A percentile compares a stretch with the other conserved stretches of the same genome.
Conservation (phyloP, 2,797 vertebrate species). For the Echeneis naucrates region DNA sequence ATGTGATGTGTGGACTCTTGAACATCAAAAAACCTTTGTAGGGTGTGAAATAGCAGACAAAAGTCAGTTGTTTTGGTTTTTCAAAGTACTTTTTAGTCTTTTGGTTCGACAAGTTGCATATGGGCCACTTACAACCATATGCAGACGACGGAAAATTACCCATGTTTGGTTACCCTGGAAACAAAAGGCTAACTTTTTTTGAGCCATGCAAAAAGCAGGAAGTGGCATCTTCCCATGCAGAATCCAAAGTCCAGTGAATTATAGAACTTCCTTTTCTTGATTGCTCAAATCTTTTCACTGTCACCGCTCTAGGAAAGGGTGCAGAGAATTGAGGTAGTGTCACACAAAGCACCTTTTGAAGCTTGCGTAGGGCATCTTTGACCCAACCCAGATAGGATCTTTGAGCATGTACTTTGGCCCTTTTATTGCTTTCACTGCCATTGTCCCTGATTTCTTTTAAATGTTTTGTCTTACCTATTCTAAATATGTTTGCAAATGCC, state of each 20-base stretch:
- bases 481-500: too few species aligned
- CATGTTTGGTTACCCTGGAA: constrained; percentile 40
- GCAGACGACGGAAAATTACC: constrained; percentile 16
- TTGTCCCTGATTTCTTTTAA: too few species aligned
- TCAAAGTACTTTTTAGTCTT: background rate
- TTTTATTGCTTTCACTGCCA: too few species aligned
- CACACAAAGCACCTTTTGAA: too few species aligned
- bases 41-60: background rate
- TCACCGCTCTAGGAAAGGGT: background rate
- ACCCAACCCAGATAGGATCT: too few species aligned
- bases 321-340: background rate
- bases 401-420: too few species aligned
- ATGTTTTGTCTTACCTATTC: too few species aligned
- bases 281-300: constrained; percentile 15
- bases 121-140: background rate
- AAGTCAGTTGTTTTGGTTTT: background rate
- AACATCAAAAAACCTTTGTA: background rate
- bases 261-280: constrained; percentile 47
- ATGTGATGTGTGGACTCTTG: constrained; percentile 1
- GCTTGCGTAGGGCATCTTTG: background rate
- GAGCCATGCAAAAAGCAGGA: constrained; percentile 73
- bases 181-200: constrained; percentile 64
- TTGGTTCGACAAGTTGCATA: background rate
- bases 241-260: constrained; percentile 37
- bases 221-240: constrained; percentile 63